phyloP scores from a whole-genome alignment of 2,113 vertebrate species.

The Syrmaticus mikado region DNA sequence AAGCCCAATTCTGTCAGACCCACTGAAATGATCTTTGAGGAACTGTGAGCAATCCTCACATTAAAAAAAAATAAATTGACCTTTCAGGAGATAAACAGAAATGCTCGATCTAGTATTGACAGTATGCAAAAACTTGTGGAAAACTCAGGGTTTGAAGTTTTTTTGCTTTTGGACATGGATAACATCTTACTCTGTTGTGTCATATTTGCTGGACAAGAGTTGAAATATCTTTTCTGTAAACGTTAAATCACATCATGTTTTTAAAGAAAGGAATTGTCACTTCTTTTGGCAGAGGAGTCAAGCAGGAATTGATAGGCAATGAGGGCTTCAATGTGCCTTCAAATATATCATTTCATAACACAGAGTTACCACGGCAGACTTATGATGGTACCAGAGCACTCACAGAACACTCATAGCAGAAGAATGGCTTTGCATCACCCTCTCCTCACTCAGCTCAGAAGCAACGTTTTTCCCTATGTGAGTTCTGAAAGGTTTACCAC shows the following conservation, averaged over 20 bases:
- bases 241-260: background rate
- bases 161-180: background rate
- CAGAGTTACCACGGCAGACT: background rate
- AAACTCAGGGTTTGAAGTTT: background rate
- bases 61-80: slow-evolving; percentile 20
- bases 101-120: background rate
- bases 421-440: background rate
- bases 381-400: background rate
- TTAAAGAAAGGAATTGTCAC: background rate
- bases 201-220: background rate
- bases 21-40: slow-evolving; percentile 49
- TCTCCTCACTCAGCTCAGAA: background rate
- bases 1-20: background rate
- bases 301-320: background rate
- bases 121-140: background rate
- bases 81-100: background rate
- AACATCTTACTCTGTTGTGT: background rate
- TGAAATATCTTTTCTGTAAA: background rate
- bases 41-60: background rate
- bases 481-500: background rate
- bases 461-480: background rate
- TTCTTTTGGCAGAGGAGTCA: background rate
- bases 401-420: background rate
- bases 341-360: background rate
- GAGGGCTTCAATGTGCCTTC: background rate